Evolutionary conservation across 2,888 invertebrate species (phyloP).

Genomic region (Microctonus brassicae): DNA sequence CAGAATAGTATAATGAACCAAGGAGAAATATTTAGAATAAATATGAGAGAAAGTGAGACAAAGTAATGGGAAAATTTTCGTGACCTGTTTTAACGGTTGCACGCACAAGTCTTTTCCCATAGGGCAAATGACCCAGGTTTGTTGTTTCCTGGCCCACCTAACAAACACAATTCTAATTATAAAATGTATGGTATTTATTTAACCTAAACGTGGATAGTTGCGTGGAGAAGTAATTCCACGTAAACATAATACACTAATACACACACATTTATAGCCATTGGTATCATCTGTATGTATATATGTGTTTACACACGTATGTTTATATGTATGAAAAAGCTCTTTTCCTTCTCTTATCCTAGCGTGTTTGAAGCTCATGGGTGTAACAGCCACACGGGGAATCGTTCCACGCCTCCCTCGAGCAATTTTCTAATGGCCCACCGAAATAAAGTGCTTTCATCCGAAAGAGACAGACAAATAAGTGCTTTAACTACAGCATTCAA

Average conservation of each 20-base stretch:
- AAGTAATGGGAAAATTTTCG: slow-evolving; percentile 29
- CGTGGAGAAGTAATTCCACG: slow-evolving; percentile 9
- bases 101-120: slow-evolving; percentile 41
- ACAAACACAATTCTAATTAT: slow-evolving; percentile 50
- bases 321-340: slow-evolving; percentile 21
- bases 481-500: slow-evolving; percentile 10
- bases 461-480: slow-evolving; percentile 37
- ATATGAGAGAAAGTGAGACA: slow-evolving; percentile 22
- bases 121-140: slow-evolving; percentile 37
- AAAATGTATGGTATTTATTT: slow-evolving; percentile 50
- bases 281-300: slow-evolving; percentile 6
- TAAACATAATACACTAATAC: slow-evolving; percentile 15
- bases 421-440: slow-evolving; percentile 52
- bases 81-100: slow-evolving; percentile 36
- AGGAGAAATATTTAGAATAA: too few species aligned
- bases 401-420: slow-evolving; percentile 36
- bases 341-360: slow-evolving; percentile 23
- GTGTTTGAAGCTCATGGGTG: slow-evolving; percentile 29
- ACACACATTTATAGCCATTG: not conserved
- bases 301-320: slow-evolving; percentile 4
- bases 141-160: slow-evolving; percentile 32
- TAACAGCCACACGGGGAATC: slow-evolving; percentile 33
- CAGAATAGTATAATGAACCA: too few species aligned
- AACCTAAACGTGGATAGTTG: slow-evolving; percentile 38
- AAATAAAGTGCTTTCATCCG: slow-evolving; percentile 31